Percentiles rank a stretch among this genome's conserved stretches.
Evolutionary conservation across 2,797 vertebrate species (phyloP).

Genomic region (Dipus sagitta): DNA sequence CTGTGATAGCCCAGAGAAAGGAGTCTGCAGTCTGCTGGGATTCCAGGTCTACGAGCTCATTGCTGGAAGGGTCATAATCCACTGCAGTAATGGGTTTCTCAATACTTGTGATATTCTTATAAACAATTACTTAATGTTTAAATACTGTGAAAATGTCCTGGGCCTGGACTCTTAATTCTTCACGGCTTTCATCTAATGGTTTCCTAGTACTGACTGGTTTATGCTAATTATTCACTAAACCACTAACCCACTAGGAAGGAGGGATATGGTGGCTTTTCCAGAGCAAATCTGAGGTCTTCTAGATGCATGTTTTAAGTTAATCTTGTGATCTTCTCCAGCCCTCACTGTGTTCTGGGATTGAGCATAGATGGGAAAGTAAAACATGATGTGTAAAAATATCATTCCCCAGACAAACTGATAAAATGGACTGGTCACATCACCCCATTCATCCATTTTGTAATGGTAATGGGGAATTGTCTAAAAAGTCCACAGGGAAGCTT

Average conservation of each 20-base stretch:
- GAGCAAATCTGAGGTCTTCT: background rate
- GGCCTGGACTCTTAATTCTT: background rate
- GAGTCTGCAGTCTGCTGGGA: background rate
- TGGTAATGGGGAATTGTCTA: background rate
- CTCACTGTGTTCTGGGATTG: background rate
- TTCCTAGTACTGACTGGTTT: background rate
- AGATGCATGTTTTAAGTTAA: constrained; percentile 1
- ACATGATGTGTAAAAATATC: constrained; percentile 26
- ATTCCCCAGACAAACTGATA: constrained; percentile 22
- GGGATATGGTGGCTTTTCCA: background rate
- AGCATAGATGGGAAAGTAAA: constrained; percentile 16
- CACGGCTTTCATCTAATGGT: background rate
- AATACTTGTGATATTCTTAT: background rate
- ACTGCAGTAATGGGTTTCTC: constrained; percentile 12
- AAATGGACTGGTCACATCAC: background rate
- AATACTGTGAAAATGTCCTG: background rate
- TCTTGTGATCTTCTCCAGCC: background rate
- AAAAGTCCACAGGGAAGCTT: background rate
- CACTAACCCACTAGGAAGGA: background rate
- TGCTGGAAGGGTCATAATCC: background rate
- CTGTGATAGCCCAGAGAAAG: background rate
- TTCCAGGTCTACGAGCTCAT: background rate
- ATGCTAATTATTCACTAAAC: background rate
- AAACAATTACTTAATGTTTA: background rate
- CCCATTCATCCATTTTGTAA: background rate